Evolutionary conservation across 2,888 invertebrate genomes (phyloP), one percentile per base, ranked within the genome.

Genomic region (Dorcus hopei): DNA sequence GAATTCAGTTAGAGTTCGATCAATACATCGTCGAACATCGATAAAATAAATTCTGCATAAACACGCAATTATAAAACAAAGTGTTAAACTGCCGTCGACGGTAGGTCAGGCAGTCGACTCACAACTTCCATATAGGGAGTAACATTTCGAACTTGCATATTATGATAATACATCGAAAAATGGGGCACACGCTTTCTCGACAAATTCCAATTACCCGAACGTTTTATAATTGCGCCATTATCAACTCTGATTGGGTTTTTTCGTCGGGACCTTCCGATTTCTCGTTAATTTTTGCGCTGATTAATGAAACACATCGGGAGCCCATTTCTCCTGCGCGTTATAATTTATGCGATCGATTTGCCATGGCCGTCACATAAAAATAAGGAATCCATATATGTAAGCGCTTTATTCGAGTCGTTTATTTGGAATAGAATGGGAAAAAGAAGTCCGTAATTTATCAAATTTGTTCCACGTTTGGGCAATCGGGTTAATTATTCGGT

Each of bases 301-400:
- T 55, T 55, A 55, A 55, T 55, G 49, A 40, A 41, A 26, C 39
- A 42, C 54, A 41, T 11, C 39, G 16, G 38, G 49, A 49, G 40
- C 41, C 49, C 41, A 49, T 55, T 55, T 55, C 54, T 55, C 49
- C 49, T 49, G 26, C 26, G 26, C 26, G 26, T 55, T 55, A 49
- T 55, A 55, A 55, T 55, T 55, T 55, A 55, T 55, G 54, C 54
- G 54, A 55, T 55, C 54, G 49, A 55, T 55, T 55, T 55, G 54
- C 54, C 49, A 55, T 55, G 54, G 54, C 41, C 49, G 49, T 55
- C 54, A 55, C 54, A 55, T 49, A 55, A 55, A 55, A 47, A 55
- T 49, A 41, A 49, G 54, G 42, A 55, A 55, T 41, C 49, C 54
- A 49, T 55, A 49, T 49, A 49, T 42, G 49, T 49, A 48, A 11